These are phyloP conservation scores for Meteorus colon DNA, from an alignment of 2,888 invertebrate genomes.

Conservation along the genomic window DNA sequence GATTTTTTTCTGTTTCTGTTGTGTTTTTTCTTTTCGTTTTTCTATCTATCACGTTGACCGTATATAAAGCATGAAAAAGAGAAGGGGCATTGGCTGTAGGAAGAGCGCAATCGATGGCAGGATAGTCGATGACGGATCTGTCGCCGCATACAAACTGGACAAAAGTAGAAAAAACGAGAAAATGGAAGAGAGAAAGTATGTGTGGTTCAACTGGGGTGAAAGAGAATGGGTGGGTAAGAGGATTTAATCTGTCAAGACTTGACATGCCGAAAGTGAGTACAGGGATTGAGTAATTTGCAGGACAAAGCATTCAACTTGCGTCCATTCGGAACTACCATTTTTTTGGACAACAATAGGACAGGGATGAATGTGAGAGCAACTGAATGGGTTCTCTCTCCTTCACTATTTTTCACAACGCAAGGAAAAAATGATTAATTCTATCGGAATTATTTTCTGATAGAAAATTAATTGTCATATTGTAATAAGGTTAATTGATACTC, in stretches of 20 bases:
- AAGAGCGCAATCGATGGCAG: background rate
- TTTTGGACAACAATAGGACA: conserved; percentile 1
- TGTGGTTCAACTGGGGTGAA: background rate
- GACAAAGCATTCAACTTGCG: conserved; percentile 27
- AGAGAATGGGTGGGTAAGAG: background rate
- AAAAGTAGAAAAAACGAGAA: conserved; percentile 9
- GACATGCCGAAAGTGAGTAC: conserved; percentile 24
- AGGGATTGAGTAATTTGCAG: conserved; percentile 20
- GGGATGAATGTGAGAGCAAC: background rate
- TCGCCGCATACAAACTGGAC: background rate
- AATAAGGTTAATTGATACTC: too few relatives aligned
- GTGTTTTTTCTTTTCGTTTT: background rate
- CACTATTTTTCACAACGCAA: background rate
- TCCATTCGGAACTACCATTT: background rate
- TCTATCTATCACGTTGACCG: background rate
- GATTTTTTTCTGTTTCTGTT: background rate
- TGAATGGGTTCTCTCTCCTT: background rate
- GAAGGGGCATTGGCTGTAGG: background rate
- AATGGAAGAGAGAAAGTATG: background rate
- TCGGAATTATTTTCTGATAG: background rate
- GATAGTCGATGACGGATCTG: conserved; percentile 17
- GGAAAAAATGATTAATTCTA: conserved; percentile 24
- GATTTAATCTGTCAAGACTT: conserved; percentile 35
- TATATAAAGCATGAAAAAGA: background rate
- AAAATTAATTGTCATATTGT: too few relatives aligned